phyloP scores from a whole-genome alignment of 1,140 invertebrate genomes.

The Nephotettix cincticeps region DNA sequence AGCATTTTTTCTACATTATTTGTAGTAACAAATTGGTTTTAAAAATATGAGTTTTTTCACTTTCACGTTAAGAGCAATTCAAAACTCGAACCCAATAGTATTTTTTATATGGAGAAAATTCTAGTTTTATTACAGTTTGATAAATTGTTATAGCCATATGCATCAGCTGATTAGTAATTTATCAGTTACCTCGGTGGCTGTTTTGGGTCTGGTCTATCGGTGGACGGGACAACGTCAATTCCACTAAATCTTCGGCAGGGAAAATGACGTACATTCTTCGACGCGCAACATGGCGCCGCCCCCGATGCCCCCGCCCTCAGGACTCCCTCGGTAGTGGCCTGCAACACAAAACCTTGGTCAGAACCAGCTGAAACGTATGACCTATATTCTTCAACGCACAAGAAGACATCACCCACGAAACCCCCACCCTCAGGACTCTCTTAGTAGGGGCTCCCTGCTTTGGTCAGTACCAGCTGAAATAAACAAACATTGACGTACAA shows the following conservation, averaged over 20 bases:
- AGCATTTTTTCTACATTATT: too few relatives aligned
- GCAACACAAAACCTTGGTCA: background rate
- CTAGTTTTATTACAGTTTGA: too few relatives aligned
- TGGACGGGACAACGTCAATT: slow-evolving; percentile 37
- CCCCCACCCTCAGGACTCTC: slow-evolving; percentile 25
- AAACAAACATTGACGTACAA: too few relatives aligned
- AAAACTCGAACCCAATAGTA: too few relatives aligned
- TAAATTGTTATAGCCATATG: too few relatives aligned
- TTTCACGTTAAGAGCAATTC: too few relatives aligned
- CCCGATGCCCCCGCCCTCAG: slow-evolving; percentile 20
- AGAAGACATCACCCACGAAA: slow-evolving; percentile 34
- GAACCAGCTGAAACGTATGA: slow-evolving; percentile 36
- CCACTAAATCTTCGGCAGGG: slow-evolving; percentile 41
- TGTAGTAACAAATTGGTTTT: too few relatives aligned
- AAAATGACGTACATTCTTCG: slow-evolving; percentile 43
- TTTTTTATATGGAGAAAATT: too few relatives aligned
- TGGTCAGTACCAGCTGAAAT: too few relatives aligned
- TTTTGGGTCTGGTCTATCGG: slow-evolving; percentile 15
- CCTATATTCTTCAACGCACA: slow-evolving; percentile 41
- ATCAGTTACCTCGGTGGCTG: background rate
- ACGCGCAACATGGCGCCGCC: slow-evolving; percentile 39
- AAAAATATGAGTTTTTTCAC: too few relatives aligned
- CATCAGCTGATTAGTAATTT: too few relatives aligned
- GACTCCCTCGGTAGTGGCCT: slow-evolving; percentile 1
- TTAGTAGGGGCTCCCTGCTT: background rate